Base-by-base conservation (phyloP, 2,113 vertebrate species). In the Embiotoca jacksoni region DNA sequence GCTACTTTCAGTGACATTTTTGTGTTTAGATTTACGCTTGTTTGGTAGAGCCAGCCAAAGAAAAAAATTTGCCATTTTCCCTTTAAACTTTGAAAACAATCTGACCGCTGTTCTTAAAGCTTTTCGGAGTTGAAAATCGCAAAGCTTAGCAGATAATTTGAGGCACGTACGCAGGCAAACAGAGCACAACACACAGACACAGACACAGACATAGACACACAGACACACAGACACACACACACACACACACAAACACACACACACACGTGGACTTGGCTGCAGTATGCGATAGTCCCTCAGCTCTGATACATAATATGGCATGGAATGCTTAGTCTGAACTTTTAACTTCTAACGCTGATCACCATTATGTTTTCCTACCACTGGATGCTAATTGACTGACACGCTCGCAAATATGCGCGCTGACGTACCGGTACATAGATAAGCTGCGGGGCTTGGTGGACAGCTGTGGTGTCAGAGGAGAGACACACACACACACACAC, bases 401-500 rank as follows among this genome's bases (percentile, higher is more conserved):
- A 77, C 64, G 58, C 67, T 66, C 59, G 60, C 31, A 67, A 52
- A 53, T 47, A 58, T 54, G 61, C 72, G 78, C 66, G 57, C 56
- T 14, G 60, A 70, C 60, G 73, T 66, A 23, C 23, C 23, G 23
- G 23, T 23, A 63, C 65, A 67, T 37, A 54, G 79, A 89, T 36
- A 70, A 72, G 75, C 73, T 82, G 70, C 72, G 77, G 91, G 83
- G 84, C 81, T 74, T 56, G 89, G 70, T 44, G 80, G 86, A 91
- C 92, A 93, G 88, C 91, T 94, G 93, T 56, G 66, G 81, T 69
- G 79, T 86, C 84, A 85, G 78, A 85, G 86, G 87, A 66, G 69
- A 83, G 75, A 41, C 65, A 65, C 76, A 53, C 72, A 76, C 75
- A 72, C n/a, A 78, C 79, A 93, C 23, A 83, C 78, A 41, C 69